Conservation (phyloP, 1,140 invertebrate species). For the Lordiphosa stackelbergi region DNA sequence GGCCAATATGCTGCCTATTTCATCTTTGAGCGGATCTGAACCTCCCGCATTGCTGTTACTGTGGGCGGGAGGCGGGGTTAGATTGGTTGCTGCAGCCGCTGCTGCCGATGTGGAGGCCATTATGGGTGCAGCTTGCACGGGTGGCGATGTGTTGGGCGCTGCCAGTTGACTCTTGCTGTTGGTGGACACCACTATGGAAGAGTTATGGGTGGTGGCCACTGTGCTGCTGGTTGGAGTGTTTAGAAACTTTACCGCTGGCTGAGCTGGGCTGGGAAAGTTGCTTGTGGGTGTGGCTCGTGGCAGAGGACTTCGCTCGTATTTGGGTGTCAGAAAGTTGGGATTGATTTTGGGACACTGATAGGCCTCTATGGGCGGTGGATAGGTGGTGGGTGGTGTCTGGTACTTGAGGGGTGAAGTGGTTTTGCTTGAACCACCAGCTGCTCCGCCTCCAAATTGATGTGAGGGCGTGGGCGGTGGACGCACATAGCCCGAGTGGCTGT, state of each 20-base stretch:
- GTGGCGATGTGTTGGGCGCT: slow-evolving; percentile 13
- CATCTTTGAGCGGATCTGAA: slow-evolving; percentile 64
- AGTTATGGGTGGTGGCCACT: slow-evolving; percentile 20
- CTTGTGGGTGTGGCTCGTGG: slow-evolving; percentile 22
- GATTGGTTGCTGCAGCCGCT: slow-evolving; percentile 23
- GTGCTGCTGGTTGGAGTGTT: slow-evolving; percentile 7
- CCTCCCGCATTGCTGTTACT: slow-evolving; percentile 16
- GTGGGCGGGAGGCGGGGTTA: slow-evolving; percentile 29
- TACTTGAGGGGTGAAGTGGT: slow-evolving; percentile 62
- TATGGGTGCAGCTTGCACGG: slow-evolving; percentile 11
- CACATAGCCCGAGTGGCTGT: slow-evolving; percentile 50
- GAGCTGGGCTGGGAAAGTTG: slow-evolving; percentile 41
- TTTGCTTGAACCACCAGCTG: slow-evolving; percentile 3
- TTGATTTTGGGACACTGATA: slow-evolving; percentile 76
- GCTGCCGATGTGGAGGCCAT: slow-evolving; percentile 55
- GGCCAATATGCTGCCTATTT: slow-evolving; percentile 68
- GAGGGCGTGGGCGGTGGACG: slow-evolving; percentile 49
- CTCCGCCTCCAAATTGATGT: slow-evolving; percentile 39
- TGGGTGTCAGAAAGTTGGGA: slow-evolving; percentile 73
- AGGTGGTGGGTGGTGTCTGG: slow-evolving; percentile 69
- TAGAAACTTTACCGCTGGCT: slow-evolving; percentile 33
- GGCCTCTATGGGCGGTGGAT: slow-evolving; percentile 74
- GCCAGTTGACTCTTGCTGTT: slow-evolving; percentile 17
- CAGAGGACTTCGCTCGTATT: slow-evolving; percentile 62
- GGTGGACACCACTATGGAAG: slow-evolving; percentile 5